Evolutionary conservation across 2,113 vertebrate genomes (phyloP), one percentile per base, ranked within the genome.

Genomic region (Cyprichromis sp.): DNA sequence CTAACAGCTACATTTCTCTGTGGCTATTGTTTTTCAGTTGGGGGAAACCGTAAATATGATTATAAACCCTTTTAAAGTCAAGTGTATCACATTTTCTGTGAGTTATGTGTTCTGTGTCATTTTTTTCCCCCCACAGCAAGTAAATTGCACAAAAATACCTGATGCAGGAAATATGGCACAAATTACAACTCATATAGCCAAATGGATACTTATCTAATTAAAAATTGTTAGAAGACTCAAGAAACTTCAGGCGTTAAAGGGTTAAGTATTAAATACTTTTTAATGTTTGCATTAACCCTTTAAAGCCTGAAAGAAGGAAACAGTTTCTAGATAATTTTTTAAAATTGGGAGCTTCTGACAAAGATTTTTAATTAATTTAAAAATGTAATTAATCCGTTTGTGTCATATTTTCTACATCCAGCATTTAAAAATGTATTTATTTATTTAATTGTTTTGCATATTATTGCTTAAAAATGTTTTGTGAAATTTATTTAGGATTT

Each of bases 1-100:
- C n/a, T 78, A 50, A 78, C 42, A 26, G 14, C 40, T 40, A 21
- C 36, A 71, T 40, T 24, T 68, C 13, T 73, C 8, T 73, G 21
- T 45, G 38, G 40, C 68, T 45, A 26, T 45, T 45, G 59, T 63
- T 73, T 45, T 73, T 24, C 8, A 73, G 8, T 26, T 73, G 5
- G 6, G 40, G 9, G 1, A 36, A 26, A 17, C 17, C 0, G 0
- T 47, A 0, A 73, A 73, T 45, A 1, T 5, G 34, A 66, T 38
- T 66, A 66, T 3, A 13, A 66, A 66, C 17, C 61, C 34, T 38
- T 38, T 66, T 66, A n/a, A 38, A 66, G 34, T 66, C 34, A 8
- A 66, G 6, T 38, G 17, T 66, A 38, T 66, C 61, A 38, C 12
- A 10, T 66, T 66, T 66, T 0, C 34, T 66, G 10, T 38, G 61